A percentile compares a stretch with the other conserved stretches of the same genome.
Evolutionary conservation across 2,888 invertebrate species (phyloP).

Genomic region (Drosophila mimica): DNA sequence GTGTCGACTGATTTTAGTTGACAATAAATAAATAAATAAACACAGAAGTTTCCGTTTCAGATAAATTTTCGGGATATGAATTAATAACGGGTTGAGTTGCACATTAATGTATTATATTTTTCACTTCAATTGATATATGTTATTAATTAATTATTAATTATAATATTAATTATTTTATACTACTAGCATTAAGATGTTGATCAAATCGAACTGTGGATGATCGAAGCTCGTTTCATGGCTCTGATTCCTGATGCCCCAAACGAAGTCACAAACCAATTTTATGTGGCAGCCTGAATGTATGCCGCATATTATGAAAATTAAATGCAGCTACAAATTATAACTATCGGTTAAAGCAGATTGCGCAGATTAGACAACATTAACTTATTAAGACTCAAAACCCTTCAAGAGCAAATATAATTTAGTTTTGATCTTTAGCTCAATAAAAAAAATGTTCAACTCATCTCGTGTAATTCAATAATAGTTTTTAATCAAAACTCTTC

Average conservation of each 20-base stretch:
- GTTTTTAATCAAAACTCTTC: no score
- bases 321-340: accelerated
- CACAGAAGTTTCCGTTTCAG: no score
- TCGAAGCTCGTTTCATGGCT: not conserved
- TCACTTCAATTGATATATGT: not conserved
- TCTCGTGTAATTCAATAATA: not conserved
- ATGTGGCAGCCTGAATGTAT: constrained; percentile 12
- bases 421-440: not conserved
- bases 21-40: no score
- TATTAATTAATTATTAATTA: no score
- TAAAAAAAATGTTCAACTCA: not conserved
- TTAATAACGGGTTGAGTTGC: not conserved
- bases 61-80: not conserved
- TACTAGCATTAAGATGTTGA: not conserved
- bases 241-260: not conserved
- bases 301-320: not conserved
- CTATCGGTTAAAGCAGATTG: not conserved
- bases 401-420: not conserved
- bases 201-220: not conserved
- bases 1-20: no score
- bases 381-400: not conserved
- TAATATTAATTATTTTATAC: not conserved
- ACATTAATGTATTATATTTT: not conserved
- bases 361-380: not conserved
- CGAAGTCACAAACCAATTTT: not conserved